These are phyloP conservation scores for Oxygymnocypris stewartii DNA, from an alignment of 2,113 vertebrate species.

Conservation along the genomic window DNA sequence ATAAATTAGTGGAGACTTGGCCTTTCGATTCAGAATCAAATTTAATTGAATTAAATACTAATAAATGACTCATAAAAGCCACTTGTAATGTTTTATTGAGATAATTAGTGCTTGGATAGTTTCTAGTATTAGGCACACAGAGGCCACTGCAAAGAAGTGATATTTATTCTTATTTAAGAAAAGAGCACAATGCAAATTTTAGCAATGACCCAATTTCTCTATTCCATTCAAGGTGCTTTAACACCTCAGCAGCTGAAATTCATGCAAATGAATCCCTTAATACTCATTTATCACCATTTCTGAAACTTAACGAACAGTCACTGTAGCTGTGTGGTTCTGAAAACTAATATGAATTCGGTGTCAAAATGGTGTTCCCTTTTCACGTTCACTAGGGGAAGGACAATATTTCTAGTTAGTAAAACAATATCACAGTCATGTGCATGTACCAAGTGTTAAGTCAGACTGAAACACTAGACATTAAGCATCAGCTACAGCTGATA, in stretches of 20 bases:
- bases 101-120: slow-evolving; percentile 6
- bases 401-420: not conserved
- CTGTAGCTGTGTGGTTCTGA: not conserved
- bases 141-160: not conserved
- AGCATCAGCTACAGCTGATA: not conserved
- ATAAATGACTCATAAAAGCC: slow-evolving; percentile 40
- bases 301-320: not conserved
- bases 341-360: slow-evolving; percentile 22
- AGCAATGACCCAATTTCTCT: not conserved
- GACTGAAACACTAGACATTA: not conserved
- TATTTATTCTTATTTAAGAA: not conserved
- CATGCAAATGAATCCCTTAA: slow-evolving; percentile 22
- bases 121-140: not conserved
- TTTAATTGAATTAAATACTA: too few relatives aligned
- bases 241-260: slow-evolving; percentile 12
- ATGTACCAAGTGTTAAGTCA: not conserved
- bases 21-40: slow-evolving; percentile 46
- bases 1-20: slow-evolving; percentile 40
- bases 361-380: slow-evolving; percentile 19
- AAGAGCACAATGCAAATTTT: not conserved
- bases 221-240: not conserved
- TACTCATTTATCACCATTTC: slow-evolving; percentile 35
- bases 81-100: slow-evolving; percentile 42
- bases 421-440: not conserved
- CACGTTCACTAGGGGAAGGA: not conserved